These are phyloP conservation scores for Hyperoodon ampullatus DNA, from an alignment of 2,113 vertebrate species.

Conservation along the genomic window DNA sequence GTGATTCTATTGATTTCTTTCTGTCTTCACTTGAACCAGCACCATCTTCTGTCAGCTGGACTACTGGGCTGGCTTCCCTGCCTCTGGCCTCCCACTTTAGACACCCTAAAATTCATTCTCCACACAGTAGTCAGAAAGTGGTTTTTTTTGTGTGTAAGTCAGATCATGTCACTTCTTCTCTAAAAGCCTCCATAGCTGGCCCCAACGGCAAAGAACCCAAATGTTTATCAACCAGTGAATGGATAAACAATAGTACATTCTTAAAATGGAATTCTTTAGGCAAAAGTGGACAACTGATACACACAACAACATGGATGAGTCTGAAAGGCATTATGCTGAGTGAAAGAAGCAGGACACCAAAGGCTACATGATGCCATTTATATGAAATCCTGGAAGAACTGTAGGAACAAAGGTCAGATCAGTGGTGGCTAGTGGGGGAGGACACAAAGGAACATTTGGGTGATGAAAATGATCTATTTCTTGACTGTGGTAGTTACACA, in stretches of 20 bases:
- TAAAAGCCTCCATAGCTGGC: neutral
- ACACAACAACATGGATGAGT: neutral
- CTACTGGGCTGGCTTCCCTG: neutral
- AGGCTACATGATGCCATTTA: neutral
- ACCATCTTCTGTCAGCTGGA: neutral
- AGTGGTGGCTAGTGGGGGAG: neutral
- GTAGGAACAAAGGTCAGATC: neutral
- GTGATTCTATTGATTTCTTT: neutral
- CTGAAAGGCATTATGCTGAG: neutral
- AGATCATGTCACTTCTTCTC: neutral
- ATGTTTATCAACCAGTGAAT: neutral
- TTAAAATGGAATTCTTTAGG: neutral
- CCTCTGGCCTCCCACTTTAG: neutral
- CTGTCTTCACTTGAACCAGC: neutral
- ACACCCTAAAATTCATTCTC: neutral
- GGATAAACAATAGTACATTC: neutral
- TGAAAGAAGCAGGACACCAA: neutral
- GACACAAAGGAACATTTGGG: neutral
- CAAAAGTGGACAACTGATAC: neutral
- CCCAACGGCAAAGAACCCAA: neutral
- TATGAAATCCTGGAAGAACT: neutral
- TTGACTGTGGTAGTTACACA: neutral
- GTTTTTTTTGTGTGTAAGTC: neutral
- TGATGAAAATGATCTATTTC: neutral
- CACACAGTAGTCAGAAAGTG: neutral